These are phyloP conservation scores for Thecophora atra DNA, from an alignment of 2,888 invertebrate genomes.

Conservation along the genomic window DNA sequence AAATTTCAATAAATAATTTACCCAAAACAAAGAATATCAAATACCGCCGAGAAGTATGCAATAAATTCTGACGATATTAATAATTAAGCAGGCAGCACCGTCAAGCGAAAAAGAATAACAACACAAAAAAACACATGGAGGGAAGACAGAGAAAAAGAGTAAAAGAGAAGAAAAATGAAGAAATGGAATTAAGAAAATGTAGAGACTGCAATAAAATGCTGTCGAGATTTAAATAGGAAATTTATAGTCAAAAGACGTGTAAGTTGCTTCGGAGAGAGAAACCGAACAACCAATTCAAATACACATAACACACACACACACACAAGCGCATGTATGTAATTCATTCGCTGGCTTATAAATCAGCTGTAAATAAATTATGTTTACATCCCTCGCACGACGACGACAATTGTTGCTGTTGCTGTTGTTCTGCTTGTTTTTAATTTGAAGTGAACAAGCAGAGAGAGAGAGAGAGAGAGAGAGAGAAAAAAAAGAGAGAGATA, in stretches of 20 bases:
- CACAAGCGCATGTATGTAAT: background rate
- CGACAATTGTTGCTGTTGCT: no score
- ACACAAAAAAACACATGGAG: background rate
- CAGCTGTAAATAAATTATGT: background rate
- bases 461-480: background rate
- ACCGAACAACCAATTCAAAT: background rate
- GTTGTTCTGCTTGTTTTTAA: no score
- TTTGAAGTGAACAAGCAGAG: background rate
- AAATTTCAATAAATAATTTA: conserved; percentile 16
- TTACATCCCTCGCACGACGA: background rate
- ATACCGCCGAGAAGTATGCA: conserved; percentile 23
- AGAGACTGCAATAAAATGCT: background rate
- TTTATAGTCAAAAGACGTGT: conserved; percentile 5
- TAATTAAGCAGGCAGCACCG: conserved; percentile 13
- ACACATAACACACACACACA: conserved; percentile 7
- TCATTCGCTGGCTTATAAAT: background rate
- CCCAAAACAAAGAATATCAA: background rate
- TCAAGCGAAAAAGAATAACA: background rate
- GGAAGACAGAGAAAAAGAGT: background rate
- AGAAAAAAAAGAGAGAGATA: background rate
- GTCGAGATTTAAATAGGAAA: background rate
- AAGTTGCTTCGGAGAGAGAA: background rate
- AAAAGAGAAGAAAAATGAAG: background rate
- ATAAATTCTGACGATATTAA: conserved; percentile 29
- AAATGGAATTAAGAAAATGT: background rate